phyloP scores from a whole-genome alignment of 2,797 vertebrate genomes.

The Microctenopoma stevenorrisi region DNA sequence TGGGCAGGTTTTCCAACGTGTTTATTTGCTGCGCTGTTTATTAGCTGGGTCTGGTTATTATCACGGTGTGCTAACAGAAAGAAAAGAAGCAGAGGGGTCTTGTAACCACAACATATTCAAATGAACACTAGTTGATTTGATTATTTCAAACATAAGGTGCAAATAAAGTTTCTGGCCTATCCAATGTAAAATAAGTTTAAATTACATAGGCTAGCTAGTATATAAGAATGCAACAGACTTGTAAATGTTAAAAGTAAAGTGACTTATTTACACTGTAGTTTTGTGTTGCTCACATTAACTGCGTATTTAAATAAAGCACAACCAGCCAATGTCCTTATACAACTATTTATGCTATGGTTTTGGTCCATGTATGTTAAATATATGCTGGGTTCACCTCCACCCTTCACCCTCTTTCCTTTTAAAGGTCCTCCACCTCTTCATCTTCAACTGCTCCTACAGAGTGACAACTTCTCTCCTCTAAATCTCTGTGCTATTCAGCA shows the following conservation, averaged over 20 bases:
- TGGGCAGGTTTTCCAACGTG: slow-evolving; percentile 2
- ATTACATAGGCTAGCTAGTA: background rate
- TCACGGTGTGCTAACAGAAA: background rate
- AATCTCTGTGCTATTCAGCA: background rate
- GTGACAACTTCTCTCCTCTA: background rate
- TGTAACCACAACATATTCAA: background rate
- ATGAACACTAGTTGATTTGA: slow-evolving; percentile 1
- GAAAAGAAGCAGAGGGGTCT: slow-evolving; percentile 12
- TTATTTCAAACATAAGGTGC: background rate
- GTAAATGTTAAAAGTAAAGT: slow-evolving; percentile 8
- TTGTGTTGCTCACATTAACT: background rate
- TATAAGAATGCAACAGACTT: slow-evolving; percentile 4
- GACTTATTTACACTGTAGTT: background rate
- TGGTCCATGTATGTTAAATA: slow-evolving; percentile 51
- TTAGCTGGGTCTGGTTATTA: slow-evolving; percentile 1
- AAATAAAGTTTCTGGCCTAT: too few species aligned
- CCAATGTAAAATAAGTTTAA: background rate
- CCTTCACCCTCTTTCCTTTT: slow-evolving; percentile 1
- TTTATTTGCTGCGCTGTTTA: slow-evolving; percentile 47
- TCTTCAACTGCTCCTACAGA: slow-evolving; percentile 25
- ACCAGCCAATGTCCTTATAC: slow-evolving; percentile 9
- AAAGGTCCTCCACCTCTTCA: slow-evolving; percentile 6
- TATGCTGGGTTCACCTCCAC: slow-evolving; percentile 14
- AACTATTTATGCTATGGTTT: slow-evolving; percentile 36
- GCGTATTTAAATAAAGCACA: slow-evolving; percentile 15